Conservation (phyloP, 2,113 vertebrate species). For the Rafetus swinhoei region DNA sequence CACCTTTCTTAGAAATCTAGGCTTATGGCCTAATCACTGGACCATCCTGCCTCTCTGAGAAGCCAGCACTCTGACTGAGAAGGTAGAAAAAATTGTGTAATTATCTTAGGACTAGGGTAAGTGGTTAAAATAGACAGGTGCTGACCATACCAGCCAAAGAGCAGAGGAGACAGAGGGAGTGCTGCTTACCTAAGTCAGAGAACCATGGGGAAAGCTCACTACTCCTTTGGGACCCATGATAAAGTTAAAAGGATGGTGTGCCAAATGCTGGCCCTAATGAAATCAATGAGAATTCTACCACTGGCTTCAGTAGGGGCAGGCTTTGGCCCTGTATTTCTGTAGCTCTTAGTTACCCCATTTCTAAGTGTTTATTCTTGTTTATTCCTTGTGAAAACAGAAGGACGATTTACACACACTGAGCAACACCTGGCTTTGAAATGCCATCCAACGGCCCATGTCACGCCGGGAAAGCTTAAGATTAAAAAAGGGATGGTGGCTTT, state of each 20-base stretch:
- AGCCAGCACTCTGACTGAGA: neutral
- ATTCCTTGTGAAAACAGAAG: neutral
- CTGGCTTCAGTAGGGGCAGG: neutral
- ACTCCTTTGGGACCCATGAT: neutral
- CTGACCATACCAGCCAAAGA: fast-evolving
- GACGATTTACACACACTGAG: neutral
- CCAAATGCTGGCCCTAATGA: neutral
- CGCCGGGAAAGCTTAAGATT: neutral
- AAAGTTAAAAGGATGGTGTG: neutral
- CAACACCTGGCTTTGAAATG: neutral
- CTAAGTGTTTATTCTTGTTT: neutral
- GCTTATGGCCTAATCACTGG: neutral
- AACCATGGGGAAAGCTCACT: neutral
- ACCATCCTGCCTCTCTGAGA: neutral
- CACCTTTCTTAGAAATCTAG: neutral
- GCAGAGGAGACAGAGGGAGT: neutral
- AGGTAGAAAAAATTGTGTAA: neutral
- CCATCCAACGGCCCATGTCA: neutral
- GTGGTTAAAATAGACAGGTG: neutral
- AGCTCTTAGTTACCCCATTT: neutral
- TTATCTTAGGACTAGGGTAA: neutral
- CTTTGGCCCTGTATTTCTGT: neutral
- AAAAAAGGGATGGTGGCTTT: fast-evolving
- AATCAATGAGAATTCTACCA: neutral
- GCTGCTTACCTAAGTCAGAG: neutral